These are phyloP conservation scores for Rhagologus leucostigma DNA, from an alignment of 2,113 vertebrate species.

Conservation along the genomic window DNA sequence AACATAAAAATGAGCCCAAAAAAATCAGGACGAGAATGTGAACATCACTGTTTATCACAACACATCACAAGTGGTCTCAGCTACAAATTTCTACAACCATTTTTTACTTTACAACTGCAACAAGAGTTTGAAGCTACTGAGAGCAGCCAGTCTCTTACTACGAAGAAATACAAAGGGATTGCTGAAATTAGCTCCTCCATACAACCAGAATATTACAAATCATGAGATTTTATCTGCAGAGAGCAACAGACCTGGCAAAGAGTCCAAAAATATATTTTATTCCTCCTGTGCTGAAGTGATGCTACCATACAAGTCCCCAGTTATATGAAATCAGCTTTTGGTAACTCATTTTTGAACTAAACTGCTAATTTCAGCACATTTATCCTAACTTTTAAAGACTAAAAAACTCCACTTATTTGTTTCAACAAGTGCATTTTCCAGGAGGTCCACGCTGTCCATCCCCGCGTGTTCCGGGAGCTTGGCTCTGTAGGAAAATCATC, in stretches of 20 bases:
- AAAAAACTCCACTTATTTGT: not conserved
- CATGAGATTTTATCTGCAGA: not conserved
- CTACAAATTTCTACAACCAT: not conserved
- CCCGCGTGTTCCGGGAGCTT: not conserved
- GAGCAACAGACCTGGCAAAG: not conserved
- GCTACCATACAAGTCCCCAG: not conserved
- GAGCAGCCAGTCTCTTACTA: not conserved
- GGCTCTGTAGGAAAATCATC: not conserved
- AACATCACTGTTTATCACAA: not conserved
- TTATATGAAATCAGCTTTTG: not conserved
- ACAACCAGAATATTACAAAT: not conserved
- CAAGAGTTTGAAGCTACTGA: not conserved
- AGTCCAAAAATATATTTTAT: slow-evolving; percentile 56
- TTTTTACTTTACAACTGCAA: not conserved
- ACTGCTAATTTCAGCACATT: not conserved
- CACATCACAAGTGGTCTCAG: not conserved
- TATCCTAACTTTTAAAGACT: not conserved
- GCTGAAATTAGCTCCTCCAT: not conserved
- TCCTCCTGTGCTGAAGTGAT: not conserved
- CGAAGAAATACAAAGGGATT: not conserved
- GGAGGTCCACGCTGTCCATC: not conserved
- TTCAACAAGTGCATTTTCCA: not conserved
- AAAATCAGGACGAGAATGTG: not conserved
- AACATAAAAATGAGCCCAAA: not conserved
- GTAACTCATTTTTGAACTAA: not conserved